Conservation (phyloP, 1,140 invertebrate genomes). For the Pinna nobilis region DNA sequence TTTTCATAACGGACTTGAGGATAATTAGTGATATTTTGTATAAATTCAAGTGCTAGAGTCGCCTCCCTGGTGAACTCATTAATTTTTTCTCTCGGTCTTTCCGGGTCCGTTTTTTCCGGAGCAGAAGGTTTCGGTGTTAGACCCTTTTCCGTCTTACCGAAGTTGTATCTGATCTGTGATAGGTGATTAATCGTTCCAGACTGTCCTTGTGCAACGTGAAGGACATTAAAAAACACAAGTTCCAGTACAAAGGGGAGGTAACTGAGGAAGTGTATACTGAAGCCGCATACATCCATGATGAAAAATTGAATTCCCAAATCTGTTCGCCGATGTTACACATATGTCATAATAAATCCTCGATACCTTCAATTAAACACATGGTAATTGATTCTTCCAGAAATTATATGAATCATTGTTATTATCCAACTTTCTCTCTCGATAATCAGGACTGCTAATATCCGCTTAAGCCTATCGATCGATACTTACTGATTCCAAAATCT, state of each 20-base stretch:
- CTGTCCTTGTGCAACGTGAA: conserved; percentile 7
- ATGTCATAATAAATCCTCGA: too few species aligned
- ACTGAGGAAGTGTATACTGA: background rate
- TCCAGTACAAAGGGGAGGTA: conserved; percentile 9
- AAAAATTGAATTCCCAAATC: too few species aligned
- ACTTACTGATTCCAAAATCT: too few species aligned
- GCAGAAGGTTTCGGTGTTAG: conserved; percentile 1
- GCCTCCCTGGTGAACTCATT: conserved; percentile 3
- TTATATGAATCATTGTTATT: too few species aligned
- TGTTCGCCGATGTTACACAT: too few species aligned
- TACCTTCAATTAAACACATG: too few species aligned
- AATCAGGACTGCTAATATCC: too few species aligned
- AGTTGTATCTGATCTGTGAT: conserved; percentile 11
- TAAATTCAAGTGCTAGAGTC: conserved; percentile 21
- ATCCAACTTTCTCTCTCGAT: too few species aligned
- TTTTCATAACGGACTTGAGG: background rate
- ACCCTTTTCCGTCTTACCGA: conserved; percentile 3
- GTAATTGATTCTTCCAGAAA: too few species aligned
- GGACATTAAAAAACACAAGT: conserved; percentile 21
- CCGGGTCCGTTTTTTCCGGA: background rate
- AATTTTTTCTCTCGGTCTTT: background rate
- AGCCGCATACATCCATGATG: conserved; percentile 19
- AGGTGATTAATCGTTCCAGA: background rate
- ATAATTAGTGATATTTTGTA: conserved; percentile 14
- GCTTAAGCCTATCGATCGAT: too few species aligned